Percentiles rank a stretch among this genome's conserved stretches.
Evolutionary conservation across 2,888 invertebrate species (phyloP).

Genomic region (Chelonus formosanus): DNA sequence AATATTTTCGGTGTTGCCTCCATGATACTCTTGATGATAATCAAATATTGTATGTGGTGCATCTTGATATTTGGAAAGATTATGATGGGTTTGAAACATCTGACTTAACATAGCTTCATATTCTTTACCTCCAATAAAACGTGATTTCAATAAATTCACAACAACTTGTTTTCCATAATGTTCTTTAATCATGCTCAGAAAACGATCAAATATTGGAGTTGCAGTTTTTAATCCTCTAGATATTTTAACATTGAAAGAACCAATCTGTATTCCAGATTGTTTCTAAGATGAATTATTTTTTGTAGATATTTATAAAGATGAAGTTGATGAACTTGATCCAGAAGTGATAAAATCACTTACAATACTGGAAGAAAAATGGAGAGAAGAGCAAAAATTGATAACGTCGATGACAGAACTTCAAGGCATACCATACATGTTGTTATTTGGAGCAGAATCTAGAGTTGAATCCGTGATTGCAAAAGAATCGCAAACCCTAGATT

Average conservation of each 20-base stretch:
- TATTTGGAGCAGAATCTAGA: constrained; percentile 68
- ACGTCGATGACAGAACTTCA: constrained; percentile 73
- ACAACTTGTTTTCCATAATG: constrained; percentile 92
- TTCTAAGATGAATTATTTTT: constrained; percentile 80
- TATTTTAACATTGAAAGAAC: constrained; percentile 97
- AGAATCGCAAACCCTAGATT: constrained; percentile 48
- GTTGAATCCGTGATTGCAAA: constrained; percentile 40
- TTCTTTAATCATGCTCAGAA: constrained; percentile 84
- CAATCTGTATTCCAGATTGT: constrained; percentile 97
- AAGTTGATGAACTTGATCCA: constrained; percentile 72
- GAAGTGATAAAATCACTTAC: constrained; percentile 72
- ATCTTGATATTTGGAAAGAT: constrained; percentile 81
- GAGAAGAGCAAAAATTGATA: constrained; percentile 75
- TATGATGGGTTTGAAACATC: constrained; percentile 88
- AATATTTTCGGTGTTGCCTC: constrained; percentile 82
- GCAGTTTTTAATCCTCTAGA: constrained; percentile 96
- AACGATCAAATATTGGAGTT: constrained; percentile 90
- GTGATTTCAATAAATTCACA: constrained; percentile 91
- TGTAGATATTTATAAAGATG: constrained; percentile 77
- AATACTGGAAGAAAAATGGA: constrained; percentile 71
- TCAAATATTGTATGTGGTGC: constrained; percentile 93
- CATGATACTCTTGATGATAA: constrained; percentile 93
- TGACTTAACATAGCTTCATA: constrained; percentile 96
- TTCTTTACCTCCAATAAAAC: constrained; percentile 92
- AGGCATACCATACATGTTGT: constrained; percentile 75